Evolutionary conservation across 2,797 vertebrate species (phyloP).

Genomic region (Poecilia gillii): DNA sequence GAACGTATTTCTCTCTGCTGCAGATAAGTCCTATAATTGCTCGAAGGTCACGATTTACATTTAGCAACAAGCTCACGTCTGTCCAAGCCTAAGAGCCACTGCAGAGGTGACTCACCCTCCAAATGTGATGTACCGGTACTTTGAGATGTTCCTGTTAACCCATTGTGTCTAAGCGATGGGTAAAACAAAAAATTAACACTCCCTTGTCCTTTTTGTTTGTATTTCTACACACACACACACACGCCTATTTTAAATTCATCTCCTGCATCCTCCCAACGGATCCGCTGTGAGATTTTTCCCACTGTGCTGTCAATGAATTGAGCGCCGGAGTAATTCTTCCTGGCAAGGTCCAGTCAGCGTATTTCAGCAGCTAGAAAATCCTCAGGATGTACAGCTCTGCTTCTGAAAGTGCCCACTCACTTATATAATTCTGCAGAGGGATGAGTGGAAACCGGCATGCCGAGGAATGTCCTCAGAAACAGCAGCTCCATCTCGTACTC

Average conservation of each 20-base stretch:
- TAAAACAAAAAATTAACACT: constrained; percentile 24
- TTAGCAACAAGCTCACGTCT: constrained; percentile 39
- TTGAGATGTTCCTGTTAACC: constrained; percentile 70
- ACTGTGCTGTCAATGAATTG: constrained; percentile 14
- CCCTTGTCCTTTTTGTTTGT: constrained; percentile 6
- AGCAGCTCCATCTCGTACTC: constrained; percentile 50
- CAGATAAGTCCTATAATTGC: constrained; percentile 29
- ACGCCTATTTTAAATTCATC: not conserved
- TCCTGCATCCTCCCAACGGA: constrained; percentile 11
- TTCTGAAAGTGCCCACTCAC: constrained; percentile 10
- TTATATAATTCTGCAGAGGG: constrained; percentile 20
- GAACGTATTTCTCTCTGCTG: constrained; percentile 10
- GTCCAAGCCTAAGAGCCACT: constrained; percentile 50
- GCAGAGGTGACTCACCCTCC: constrained; percentile 67
- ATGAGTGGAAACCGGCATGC: not conserved
- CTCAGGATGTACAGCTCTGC: constrained; percentile 35
- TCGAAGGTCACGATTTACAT: constrained; percentile 47
- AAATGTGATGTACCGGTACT: constrained; percentile 55
- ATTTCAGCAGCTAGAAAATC: constrained; percentile 33
- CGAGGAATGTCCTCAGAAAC: constrained; percentile 47
- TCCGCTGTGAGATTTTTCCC: not conserved
- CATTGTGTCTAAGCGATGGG: constrained; percentile 51
- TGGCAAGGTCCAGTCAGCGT: constrained; percentile 32
- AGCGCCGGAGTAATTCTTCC: constrained; percentile 10
- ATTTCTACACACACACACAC: constrained; percentile 9